Base-by-base conservation (phyloP, 2,797 vertebrate species). In the Ctenosaura bakeri region DNA sequence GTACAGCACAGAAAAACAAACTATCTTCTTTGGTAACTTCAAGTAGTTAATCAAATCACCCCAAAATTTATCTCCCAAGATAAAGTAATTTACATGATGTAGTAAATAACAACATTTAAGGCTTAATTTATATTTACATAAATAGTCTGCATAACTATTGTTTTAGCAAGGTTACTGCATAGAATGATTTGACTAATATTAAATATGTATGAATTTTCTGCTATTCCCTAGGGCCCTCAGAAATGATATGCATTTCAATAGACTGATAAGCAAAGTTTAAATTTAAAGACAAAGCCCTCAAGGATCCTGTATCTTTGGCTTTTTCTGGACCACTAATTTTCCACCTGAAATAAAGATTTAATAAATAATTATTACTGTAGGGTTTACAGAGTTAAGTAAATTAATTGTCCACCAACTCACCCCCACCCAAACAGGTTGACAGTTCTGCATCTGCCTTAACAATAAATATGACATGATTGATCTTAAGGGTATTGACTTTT, bases 181-280 rank as follows among this genome's bases (percentile, higher is more conserved):
- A 94, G 89, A 92, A 93, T 94, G 92, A 95, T 93, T 96, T 95
- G 95, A 96, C 92, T 94, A 95, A 92, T 94, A 95, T 93, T 96
- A 96, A 95, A 96, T 95, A 94, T 95, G 82, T 91, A 95, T 95
- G 90, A 94, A 95, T 94, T 92, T 96, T 69, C 89, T 94, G 80
- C 89, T 94, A 91, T 92, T 95, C 88, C 89, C 94, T 91, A 91
- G 84, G 88, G 90, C 26, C 88, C 14, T 95, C 66, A 56, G 90
- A 96, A 96, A 95, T 12, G 87, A 92, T 73, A 95, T 92, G 90
- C 91, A 95, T 96, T 95, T 95, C 93, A 93, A 95, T 94, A 95
- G 92, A 92, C 90, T 91, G 35, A 35, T 89, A 95, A 91, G 26
- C 73, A 93, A 93, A 93, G 74, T 94, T 95, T 94, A 95, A 91